Conservation (phyloP, 2,113 vertebrate genomes). For the Misgurnus mizolepis region DNA sequence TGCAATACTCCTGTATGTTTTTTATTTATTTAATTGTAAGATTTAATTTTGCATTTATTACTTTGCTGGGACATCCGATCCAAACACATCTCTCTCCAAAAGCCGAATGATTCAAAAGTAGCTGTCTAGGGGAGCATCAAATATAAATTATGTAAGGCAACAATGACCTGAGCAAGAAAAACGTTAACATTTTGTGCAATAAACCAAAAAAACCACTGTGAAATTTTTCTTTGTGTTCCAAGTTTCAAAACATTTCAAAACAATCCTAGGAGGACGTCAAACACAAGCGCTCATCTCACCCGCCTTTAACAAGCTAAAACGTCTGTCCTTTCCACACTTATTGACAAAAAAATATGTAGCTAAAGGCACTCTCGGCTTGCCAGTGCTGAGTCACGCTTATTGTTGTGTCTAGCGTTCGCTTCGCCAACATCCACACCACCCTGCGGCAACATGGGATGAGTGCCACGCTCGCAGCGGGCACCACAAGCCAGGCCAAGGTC, state of each 20-base stretch:
- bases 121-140: conserved; percentile 32
- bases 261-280: not conserved
- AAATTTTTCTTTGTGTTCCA: not conserved
- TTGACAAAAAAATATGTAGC: not conserved
- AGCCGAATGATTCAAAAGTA: conserved; percentile 49
- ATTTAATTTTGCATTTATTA: conserved; percentile 50
- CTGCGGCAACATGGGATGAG: conserved; percentile 45
- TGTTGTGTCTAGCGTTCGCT: conserved; percentile 5
- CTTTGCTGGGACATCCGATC: conserved; percentile 48
- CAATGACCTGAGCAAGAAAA: not conserved
- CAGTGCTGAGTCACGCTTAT: conserved; percentile 43
- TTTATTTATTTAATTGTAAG: not conserved
- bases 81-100: conserved; percentile 55
- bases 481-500: conserved; percentile 39
- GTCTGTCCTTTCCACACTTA: conserved; percentile 10
- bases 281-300: not conserved
- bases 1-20: conserved; percentile 47
- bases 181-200: conserved; percentile 1
- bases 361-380: conserved; percentile 4
- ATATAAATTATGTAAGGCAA: conserved; percentile 43
- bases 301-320: not conserved
- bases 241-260: conserved; percentile 23
- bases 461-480: conserved; percentile 41
- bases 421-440: conserved; percentile 10
- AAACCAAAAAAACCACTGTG: not conserved